These are phyloP conservation scores for Cheumatopsyche charites DNA, from an alignment of 1,140 invertebrate species.

Conservation along the genomic window DNA sequence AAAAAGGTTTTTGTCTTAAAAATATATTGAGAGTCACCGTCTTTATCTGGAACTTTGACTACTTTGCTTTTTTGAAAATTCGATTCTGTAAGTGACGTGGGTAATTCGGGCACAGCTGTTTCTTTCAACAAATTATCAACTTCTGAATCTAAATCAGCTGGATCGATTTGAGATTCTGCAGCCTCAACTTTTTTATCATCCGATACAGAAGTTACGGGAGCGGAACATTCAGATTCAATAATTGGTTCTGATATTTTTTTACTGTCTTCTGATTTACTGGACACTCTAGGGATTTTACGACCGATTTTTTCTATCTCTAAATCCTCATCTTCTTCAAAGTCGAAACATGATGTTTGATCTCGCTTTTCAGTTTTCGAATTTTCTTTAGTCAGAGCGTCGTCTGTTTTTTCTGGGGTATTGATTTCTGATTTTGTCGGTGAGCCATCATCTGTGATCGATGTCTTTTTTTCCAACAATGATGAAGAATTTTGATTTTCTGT, in stretches of 20 bases:
- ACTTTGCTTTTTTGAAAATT: slow-evolving; percentile 57
- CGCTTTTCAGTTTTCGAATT: slow-evolving; percentile 16
- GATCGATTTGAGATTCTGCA: slow-evolving; percentile 56
- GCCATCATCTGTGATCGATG: slow-evolving; percentile 51
- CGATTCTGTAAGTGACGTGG: slow-evolving; percentile 56
- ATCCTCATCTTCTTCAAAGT: slow-evolving; percentile 65
- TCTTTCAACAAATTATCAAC: slow-evolving; percentile 63
- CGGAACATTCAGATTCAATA: slow-evolving; percentile 25
- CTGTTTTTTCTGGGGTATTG: slow-evolving; percentile 49
- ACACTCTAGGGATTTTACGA: slow-evolving; percentile 60
- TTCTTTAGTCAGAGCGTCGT: slow-evolving; percentile 18
- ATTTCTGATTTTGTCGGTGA: slow-evolving; percentile 53
- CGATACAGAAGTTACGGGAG: neutral
- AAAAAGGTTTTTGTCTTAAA: slow-evolving; percentile 63
- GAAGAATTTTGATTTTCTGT: slow-evolving; percentile 53
- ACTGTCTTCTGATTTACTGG: slow-evolving; percentile 31
- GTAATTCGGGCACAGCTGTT: slow-evolving; percentile 62
- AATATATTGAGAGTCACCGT: slow-evolving; percentile 55
- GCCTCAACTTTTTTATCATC: neutral
- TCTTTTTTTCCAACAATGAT: slow-evolving; percentile 48
- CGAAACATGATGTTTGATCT: slow-evolving; percentile 55
- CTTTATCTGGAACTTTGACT: slow-evolving; percentile 54
- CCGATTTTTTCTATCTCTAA: slow-evolving; percentile 58
- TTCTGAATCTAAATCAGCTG: slow-evolving; percentile 60
- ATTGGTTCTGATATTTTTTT: slow-evolving; percentile 30